Conservation (phyloP, 2,797 vertebrate genomes). For the Sebastes cheni region DNA sequence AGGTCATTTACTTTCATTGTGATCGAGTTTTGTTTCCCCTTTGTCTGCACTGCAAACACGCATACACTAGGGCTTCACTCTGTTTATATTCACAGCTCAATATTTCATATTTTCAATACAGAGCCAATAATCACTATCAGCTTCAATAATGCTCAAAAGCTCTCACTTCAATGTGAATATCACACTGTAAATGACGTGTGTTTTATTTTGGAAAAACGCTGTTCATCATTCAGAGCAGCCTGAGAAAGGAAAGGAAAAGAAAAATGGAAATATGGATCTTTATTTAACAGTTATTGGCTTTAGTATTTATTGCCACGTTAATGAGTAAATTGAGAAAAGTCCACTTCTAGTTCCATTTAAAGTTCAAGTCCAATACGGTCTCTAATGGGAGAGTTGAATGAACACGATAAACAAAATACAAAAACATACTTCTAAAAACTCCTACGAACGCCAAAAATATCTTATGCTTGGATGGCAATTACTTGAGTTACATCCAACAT, state of each 20-base stretch:
- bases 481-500: constrained; percentile 52
- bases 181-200: background rate
- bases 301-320: constrained; percentile 30
- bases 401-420: constrained; percentile 49
- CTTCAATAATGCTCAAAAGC: constrained; percentile 1
- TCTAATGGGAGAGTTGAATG: constrained; percentile 30
- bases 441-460: constrained; percentile 37
- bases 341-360: constrained; percentile 13
- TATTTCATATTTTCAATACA: background rate
- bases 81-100: background rate
- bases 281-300: constrained; percentile 14
- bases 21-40: constrained; percentile 19
- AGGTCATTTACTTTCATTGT: constrained; percentile 34
- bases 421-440: constrained; percentile 26
- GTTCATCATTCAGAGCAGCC: constrained; percentile 11
- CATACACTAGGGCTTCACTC: background rate
- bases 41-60: background rate
- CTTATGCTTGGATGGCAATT: constrained; percentile 56
- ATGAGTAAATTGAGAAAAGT: constrained; percentile 25
- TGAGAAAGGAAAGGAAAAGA: background rate
- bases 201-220: constrained; percentile 12
- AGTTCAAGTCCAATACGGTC: constrained; percentile 15
- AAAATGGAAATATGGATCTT: constrained; percentile 10
- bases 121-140: background rate
- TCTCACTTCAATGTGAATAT: background rate